Percentiles rank a stretch among this genome's conserved stretches.
These are phyloP conservation scores for Calidris pugnax DNA, from an alignment of 2,113 vertebrate species.

Conservation along the genomic window DNA sequence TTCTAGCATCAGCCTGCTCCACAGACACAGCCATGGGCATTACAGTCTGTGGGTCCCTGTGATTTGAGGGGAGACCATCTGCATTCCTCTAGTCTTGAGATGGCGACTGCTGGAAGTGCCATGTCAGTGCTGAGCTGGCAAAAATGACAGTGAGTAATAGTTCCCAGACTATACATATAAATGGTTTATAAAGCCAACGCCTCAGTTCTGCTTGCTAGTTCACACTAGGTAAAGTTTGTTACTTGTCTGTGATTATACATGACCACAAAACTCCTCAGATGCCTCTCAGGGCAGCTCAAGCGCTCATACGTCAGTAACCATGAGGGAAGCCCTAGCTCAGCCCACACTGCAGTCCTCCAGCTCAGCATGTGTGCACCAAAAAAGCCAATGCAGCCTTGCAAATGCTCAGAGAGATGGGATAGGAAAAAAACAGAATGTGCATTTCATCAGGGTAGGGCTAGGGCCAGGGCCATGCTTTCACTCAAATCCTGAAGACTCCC, in stretches of 20 bases:
- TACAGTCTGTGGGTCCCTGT: neutral
- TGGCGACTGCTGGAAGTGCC: neutral
- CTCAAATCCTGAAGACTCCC: neutral
- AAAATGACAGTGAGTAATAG: neutral
- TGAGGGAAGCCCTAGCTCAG: neutral
- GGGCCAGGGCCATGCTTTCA: neutral
- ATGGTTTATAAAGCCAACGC: neutral
- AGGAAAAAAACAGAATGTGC: neutral
- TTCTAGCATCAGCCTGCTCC: neutral
- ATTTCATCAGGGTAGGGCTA: neutral
- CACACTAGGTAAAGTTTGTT: neutral
- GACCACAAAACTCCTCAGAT: neutral
- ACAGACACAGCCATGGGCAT: neutral
- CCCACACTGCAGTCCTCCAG: neutral
- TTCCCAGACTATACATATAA: neutral
- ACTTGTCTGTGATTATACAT: neutral
- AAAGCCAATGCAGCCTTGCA: neutral
- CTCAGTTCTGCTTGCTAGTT: neutral
- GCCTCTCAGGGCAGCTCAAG: neutral
- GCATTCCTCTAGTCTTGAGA: neutral
- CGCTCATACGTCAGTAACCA: neutral
- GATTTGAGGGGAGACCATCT: neutral
- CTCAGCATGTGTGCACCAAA: accelerated
- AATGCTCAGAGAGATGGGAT: neutral
- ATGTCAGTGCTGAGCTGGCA: neutral